Evolutionary conservation across 2,888 invertebrate species (phyloP).

Genomic region (Lottia gigantea): DNA sequence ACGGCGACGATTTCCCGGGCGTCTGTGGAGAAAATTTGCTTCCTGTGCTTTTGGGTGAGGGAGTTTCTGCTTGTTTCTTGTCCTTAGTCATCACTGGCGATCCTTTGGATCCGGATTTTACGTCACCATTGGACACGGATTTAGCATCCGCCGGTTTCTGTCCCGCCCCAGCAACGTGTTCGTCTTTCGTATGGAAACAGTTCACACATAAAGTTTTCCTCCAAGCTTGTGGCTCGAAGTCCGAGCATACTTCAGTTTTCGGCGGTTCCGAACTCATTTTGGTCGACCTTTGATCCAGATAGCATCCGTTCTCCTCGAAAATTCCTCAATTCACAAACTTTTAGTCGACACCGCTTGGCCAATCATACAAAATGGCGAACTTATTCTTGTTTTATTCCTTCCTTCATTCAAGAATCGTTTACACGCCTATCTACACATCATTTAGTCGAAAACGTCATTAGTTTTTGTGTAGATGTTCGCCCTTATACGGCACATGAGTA

Average conservation of each 20-base stretch:
- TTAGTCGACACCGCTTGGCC: neutral
- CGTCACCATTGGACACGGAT: constrained; percentile 17
- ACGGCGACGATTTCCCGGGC: neutral
- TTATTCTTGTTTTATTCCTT: constrained; percentile 19
- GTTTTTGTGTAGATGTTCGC: constrained; percentile 27
- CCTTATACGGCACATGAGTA: constrained; percentile 28
- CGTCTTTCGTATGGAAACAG: constrained; percentile 61
- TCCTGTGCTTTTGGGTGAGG: neutral
- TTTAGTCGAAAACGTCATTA: constrained; percentile 42
- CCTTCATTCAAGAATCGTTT: constrained; percentile 19
- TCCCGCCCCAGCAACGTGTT: constrained; percentile 43
- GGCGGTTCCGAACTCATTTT: constrained; percentile 21
- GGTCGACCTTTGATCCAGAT: constrained; percentile 11
- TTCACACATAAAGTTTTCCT: constrained; percentile 68
- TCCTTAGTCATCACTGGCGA: constrained; percentile 13
- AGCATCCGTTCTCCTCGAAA: constrained; percentile 2
- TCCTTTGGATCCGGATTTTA: neutral
- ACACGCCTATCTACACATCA: constrained; percentile 31
- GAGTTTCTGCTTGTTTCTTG: constrained; percentile 18
- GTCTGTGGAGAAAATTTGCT: constrained; percentile 1
- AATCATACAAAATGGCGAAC: constrained; percentile 31
- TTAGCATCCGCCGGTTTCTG: constrained; percentile 23
- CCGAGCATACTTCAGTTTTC: constrained; percentile 43
- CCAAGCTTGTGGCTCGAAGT: constrained; percentile 69
- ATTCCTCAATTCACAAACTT: constrained; percentile 12